Conservation (phyloP, 2,113 vertebrate genomes). For the Crotalus horridus region DNA sequence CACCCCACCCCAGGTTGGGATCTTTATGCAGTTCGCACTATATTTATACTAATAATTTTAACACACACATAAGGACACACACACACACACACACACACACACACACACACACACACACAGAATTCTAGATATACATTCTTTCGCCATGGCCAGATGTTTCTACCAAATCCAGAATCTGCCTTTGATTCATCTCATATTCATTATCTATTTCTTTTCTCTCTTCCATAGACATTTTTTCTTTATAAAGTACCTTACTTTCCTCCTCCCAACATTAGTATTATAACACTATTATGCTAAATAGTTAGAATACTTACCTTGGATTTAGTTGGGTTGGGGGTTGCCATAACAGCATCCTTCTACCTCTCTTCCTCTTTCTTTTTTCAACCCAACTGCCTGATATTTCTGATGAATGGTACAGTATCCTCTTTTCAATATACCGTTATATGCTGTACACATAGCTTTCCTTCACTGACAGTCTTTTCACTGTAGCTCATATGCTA, state of each 20-base stretch:
- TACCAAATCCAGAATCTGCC: constrained; percentile 41
- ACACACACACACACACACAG: background rate
- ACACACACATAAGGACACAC: background rate
- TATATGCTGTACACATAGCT: constrained; percentile 28
- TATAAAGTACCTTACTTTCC: background rate
- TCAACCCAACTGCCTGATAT: constrained; percentile 32
- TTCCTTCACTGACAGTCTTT: constrained; percentile 13
- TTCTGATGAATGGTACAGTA: background rate
- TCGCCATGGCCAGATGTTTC: constrained; percentile 16
- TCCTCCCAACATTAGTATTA: background rate
- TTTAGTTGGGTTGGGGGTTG: background rate
- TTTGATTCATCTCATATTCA: constrained; percentile 14
- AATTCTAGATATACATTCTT: constrained; percentile 34
- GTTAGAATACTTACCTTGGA: background rate
- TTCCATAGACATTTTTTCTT: constrained; percentile 27
- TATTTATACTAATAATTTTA: constrained; percentile 3
- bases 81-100: too few relatives aligned
- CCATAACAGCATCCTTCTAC: background rate
- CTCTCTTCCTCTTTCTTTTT: constrained; percentile 9
- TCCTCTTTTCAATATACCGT: constrained; percentile 6
- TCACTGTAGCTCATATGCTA: constrained; percentile 4
- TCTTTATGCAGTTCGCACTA: constrained; percentile 12
- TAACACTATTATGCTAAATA: background rate
- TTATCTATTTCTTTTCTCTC: background rate
- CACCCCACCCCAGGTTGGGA: constrained; percentile 2